Conservation (phyloP, 2,888 invertebrate genomes). For the Molorchus minor region DNA sequence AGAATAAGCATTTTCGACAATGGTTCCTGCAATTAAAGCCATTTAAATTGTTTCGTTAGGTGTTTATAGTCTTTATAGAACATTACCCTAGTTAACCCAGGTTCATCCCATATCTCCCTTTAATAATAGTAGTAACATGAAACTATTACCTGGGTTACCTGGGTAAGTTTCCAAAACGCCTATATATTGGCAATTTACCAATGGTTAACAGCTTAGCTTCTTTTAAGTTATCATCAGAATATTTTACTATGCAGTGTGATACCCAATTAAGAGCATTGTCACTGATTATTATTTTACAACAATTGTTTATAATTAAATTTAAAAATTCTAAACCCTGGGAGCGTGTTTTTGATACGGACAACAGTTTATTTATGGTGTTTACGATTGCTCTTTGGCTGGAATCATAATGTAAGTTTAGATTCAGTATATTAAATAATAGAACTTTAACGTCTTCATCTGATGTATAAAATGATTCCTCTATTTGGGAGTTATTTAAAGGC, state of each 20-base stretch:
- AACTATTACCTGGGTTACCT: too few relatives aligned
- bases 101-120: too few relatives aligned
- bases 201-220: conserved; percentile 39
- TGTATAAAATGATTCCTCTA: conserved; percentile 33
- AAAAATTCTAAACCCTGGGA: conserved; percentile 44
- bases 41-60: too few relatives aligned
- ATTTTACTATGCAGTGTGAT: conserved; percentile 39
- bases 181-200: too few relatives aligned
- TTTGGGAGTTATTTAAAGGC: conserved; percentile 26
- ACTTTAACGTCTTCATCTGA: conserved; percentile 28
- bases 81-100: too few relatives aligned
- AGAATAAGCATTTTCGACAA: conserved; percentile 37
- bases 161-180: too few relatives aligned
- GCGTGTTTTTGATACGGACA: conserved; percentile 39
- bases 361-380: conserved; percentile 38
- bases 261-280: conserved; percentile 43
- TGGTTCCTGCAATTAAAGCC: conserved; percentile 31
- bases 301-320: conserved; percentile 35
- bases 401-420: conserved; percentile 38
- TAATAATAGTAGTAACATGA: too few relatives aligned
- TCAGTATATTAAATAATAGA: conserved; percentile 32
- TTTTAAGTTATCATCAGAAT: conserved; percentile 38
- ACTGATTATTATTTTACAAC: conserved; percentile 29
- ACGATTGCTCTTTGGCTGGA: conserved; percentile 36
- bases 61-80: too few relatives aligned